Conservation (phyloP, 1,140 invertebrate genomes). For the Musca domestica region DNA sequence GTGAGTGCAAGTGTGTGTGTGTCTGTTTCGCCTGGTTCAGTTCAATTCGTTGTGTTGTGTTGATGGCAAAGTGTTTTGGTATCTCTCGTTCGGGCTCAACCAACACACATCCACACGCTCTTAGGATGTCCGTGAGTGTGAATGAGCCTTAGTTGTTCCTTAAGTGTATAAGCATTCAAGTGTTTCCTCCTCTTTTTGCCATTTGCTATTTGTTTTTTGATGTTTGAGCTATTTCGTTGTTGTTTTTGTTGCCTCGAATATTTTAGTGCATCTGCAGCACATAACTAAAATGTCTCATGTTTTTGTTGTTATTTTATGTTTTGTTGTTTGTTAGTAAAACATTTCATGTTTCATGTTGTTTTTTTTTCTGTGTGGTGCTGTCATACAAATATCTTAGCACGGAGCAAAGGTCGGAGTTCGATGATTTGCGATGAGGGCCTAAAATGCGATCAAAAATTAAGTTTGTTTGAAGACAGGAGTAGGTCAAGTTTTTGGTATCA, state of each 20-base stretch:
- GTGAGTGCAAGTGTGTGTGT: neutral
- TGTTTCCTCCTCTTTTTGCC: conserved; percentile 1
- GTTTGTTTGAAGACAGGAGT: no score
- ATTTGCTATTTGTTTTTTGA: neutral
- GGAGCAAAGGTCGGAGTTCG: no score
- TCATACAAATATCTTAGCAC: neutral
- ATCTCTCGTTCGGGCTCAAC: no score
- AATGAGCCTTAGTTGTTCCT: neutral
- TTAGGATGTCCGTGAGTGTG: neutral
- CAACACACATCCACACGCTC: neutral
- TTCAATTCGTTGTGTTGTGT: neutral
- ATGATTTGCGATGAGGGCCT: no score
- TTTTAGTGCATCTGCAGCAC: conserved; percentile 21
- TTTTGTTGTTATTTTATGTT: neutral
- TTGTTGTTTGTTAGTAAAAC: neutral
- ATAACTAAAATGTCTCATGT: conserved; percentile 15
- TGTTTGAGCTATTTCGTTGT: neutral
- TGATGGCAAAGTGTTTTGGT: no score
- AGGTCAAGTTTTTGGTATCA: no score
- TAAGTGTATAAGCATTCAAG: conserved; percentile 17
- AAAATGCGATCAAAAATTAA: no score
- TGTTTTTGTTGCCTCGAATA: conserved; percentile 6
- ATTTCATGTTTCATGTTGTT: neutral
- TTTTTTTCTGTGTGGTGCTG: neutral
- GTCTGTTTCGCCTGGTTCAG: no score